phyloP scores from a whole-genome alignment of 2,888 invertebrate species.

The Andrena bicolor region DNA sequence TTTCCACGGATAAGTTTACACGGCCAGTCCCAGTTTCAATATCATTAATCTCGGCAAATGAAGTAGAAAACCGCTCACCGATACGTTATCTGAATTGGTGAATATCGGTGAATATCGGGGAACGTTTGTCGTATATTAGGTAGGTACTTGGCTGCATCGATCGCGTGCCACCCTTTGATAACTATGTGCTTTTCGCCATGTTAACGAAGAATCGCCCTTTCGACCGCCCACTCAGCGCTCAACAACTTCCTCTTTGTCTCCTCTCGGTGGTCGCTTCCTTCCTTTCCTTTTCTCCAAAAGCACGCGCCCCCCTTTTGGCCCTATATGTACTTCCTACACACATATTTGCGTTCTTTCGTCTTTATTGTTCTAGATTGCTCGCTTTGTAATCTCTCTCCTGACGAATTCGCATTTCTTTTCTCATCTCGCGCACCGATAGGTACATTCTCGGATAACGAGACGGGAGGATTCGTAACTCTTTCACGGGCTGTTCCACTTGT shows the following conservation, averaged over 20 bases:
- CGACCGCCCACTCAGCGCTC: background rate
- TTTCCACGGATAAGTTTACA: constrained; percentile 3
- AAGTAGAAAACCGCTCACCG: background rate
- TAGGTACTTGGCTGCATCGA: constrained; percentile 5
- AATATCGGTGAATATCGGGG: background rate
- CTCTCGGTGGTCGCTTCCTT: constrained; percentile 1
- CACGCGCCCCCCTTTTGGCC: background rate
- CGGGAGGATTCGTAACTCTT: too few species aligned
- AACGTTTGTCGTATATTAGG: constrained; percentile 7
- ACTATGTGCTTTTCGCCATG: background rate
- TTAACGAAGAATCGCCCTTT: constrained; percentile 21
- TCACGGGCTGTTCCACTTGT: too few species aligned
- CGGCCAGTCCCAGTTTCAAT: background rate
- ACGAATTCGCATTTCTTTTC: too few species aligned
- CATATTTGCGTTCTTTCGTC: background rate
- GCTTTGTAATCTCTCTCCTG: background rate
- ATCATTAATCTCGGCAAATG: constrained; percentile 10
- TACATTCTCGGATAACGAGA: too few species aligned
- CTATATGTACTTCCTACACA: background rate
- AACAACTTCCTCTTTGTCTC: constrained; percentile 3
- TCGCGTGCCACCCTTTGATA: background rate
- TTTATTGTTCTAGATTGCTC: constrained; percentile 13
- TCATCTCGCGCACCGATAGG: too few species aligned
- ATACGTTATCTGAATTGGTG: background rate
- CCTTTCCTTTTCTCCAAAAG: background rate